Conservation (phyloP, 2,113 vertebrate genomes). For the Lycaon pictus region DNA sequence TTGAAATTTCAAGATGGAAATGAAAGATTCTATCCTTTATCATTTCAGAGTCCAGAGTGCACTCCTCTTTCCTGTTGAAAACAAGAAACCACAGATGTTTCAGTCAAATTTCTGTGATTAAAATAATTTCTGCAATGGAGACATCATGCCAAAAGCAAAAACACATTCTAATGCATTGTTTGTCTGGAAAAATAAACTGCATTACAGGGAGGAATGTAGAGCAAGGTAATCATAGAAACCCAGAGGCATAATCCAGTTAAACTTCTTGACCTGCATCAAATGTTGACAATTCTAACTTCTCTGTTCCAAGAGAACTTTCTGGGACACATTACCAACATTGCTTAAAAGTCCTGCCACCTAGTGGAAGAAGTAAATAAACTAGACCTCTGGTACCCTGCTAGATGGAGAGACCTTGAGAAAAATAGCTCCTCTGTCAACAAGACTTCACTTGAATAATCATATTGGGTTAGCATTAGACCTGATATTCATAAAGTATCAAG, state of each 20-base stretch:
- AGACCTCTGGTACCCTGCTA: neutral
- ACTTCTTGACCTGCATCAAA: neutral
- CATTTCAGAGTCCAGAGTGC: neutral
- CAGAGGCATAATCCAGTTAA: constrained; percentile 55
- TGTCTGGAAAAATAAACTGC: constrained; percentile 58
- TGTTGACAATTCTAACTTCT: constrained; percentile 43
- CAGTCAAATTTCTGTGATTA: constrained; percentile 50
- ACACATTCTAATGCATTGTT: constrained; percentile 54
- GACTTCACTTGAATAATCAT: neutral
- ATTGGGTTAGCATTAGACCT: neutral
- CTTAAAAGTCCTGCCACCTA: constrained; percentile 81
- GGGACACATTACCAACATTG: constrained; percentile 18
- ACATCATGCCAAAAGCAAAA: constrained; percentile 33
- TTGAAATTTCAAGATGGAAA: neutral
- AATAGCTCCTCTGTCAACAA: neutral
- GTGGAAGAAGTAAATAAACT: constrained; percentile 64
- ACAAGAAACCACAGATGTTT: constrained; percentile 42
- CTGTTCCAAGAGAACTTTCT: constrained; percentile 54
- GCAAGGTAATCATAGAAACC: neutral
- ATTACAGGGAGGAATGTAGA: neutral
- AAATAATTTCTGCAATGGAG: constrained; percentile 57
- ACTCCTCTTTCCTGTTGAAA: constrained; percentile 37
- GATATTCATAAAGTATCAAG: neutral
- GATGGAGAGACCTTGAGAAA: neutral
- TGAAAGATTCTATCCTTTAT: constrained; percentile 22